A percentile compares a stretch with the other conserved stretches of the same genome.
These are phyloP conservation scores for Melanotus villosus DNA, from an alignment of 2,888 invertebrate genomes.

Conservation along the genomic window DNA sequence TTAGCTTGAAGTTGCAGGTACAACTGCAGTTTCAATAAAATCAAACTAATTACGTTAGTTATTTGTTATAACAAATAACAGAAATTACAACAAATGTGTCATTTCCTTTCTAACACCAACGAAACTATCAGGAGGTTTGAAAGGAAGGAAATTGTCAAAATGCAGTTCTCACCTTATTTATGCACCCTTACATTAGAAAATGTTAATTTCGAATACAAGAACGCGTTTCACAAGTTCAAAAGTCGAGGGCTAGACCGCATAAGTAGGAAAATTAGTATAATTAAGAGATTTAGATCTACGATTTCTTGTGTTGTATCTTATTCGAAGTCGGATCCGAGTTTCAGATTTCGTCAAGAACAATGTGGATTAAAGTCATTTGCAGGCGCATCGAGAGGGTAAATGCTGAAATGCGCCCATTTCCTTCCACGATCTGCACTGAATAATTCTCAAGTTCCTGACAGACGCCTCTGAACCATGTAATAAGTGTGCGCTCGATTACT, in stretches of 20 bases:
- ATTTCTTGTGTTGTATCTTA: neutral
- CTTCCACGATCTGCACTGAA: conserved; percentile 41
- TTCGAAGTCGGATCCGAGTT: neutral
- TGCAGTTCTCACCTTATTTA: too few relatives aligned
- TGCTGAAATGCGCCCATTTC: conserved; percentile 49
- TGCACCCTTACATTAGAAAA: neutral
- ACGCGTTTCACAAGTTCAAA: neutral
- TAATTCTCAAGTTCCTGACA: conserved; percentile 45
- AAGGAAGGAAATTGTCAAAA: too few relatives aligned
- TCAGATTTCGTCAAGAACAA: conserved; percentile 39
- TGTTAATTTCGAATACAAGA: neutral
- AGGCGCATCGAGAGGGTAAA: conserved; percentile 31
- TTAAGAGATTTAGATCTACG: conserved; percentile 20
- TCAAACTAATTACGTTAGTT: too few relatives aligned
- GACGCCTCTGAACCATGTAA: conserved; percentile 54
- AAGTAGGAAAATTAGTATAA: conserved; percentile 4
- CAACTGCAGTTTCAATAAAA: neutral
- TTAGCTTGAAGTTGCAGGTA: neutral
- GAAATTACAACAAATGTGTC: too few relatives aligned
- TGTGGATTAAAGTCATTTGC: conserved; percentile 41
- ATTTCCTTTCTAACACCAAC: too few relatives aligned
- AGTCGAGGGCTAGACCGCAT: neutral
- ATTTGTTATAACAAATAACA: too few relatives aligned
- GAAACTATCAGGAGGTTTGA: too few relatives aligned
- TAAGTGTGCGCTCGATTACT: conserved; percentile 53